Conservation (phyloP, 1,140 invertebrate species). For the Zaprionus taronus region DNA sequence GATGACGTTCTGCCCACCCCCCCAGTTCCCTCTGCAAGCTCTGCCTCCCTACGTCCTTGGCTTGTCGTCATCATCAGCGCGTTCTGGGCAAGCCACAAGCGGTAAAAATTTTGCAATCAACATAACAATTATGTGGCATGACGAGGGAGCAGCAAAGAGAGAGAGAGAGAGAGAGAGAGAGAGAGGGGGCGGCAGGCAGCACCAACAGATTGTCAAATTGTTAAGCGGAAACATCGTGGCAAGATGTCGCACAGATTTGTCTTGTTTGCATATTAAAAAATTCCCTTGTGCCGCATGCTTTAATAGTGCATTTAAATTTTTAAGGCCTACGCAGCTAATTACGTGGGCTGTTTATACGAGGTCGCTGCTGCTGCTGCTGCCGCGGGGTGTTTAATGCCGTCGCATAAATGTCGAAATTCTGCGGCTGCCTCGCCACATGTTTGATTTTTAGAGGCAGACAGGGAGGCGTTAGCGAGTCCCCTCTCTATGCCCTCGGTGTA, state of each 20-base stretch:
- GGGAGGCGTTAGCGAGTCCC: neutral
- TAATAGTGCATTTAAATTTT: conserved; percentile 67
- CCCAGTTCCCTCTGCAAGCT: neutral
- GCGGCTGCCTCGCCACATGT: conserved; percentile 51
- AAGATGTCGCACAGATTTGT: conserved; percentile 39
- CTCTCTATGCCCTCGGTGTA: neutral
- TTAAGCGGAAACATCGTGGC: conserved; percentile 36
- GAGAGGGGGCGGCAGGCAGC: neutral
- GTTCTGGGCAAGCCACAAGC: conserved; percentile 54
- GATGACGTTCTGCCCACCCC: neutral
- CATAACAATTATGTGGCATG: conserved; percentile 72
- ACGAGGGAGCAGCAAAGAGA: neutral
- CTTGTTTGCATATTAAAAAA: conserved; percentile 45
- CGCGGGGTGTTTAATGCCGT: conserved; percentile 55
- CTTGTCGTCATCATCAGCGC: conserved; percentile 34
- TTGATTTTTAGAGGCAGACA: conserved; percentile 35
- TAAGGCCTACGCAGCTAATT: conserved; percentile 70
- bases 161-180: neutral
- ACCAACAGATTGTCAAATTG: conserved; percentile 46
- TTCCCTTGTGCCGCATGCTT: conserved; percentile 33
- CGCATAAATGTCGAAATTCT: conserved; percentile 60
- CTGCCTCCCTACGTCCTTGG: neutral
- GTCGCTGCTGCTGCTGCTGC: conserved; percentile 11
- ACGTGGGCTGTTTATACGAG: conserved; percentile 54
- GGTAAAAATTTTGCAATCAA: conserved; percentile 75